Percentiles rank a stretch among this genome's conserved stretches.
Conservation (phyloP, 2,113 vertebrate species). For the Leptodactylus fuscus region DNA sequence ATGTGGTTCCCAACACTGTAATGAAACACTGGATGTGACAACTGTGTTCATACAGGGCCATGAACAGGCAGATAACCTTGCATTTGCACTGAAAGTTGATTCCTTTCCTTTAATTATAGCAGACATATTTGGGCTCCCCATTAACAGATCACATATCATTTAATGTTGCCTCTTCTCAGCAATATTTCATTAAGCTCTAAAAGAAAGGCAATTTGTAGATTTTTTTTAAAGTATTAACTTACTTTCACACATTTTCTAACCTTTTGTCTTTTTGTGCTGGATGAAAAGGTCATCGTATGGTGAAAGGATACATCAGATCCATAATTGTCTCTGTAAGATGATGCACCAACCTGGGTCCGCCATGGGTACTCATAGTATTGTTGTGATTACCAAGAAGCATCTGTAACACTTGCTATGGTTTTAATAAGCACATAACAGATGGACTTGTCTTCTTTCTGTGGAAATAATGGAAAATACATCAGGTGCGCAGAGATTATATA, state of each 20-base stretch:
- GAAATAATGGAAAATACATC: conserved; percentile 41
- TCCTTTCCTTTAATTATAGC: conserved; percentile 58
- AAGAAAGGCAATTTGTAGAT: conserved; percentile 63
- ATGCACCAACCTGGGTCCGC: conserved; percentile 65
- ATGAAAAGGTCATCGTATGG: conserved; percentile 79
- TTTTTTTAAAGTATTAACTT: conserved; percentile 76
- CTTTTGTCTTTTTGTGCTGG: conserved; percentile 78
- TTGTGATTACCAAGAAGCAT: conserved; percentile 63
- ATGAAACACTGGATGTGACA: conserved; percentile 65
- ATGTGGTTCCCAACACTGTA: conserved; percentile 68
- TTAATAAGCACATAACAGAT: conserved; percentile 41
- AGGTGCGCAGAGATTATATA: conserved; percentile 22
- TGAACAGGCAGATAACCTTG: conserved; percentile 49
- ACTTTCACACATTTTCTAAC: conserved; percentile 77
- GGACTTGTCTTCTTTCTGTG: conserved; percentile 4
- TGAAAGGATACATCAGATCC: conserved; percentile 69
- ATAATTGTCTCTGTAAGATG: conserved; percentile 69
- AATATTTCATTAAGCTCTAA: conserved; percentile 63
- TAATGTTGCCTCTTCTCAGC: conserved; percentile 38
- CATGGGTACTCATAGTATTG: conserved; percentile 58
- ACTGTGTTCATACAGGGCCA: neutral
- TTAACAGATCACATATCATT: conserved; percentile 26
- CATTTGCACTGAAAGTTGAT: conserved; percentile 47
- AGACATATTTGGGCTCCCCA: neutral
- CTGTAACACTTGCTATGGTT: conserved; percentile 11